Evolutionary conservation across 2,797 vertebrate genomes (phyloP).

Genomic region (Muscicapa comitata): DNA sequence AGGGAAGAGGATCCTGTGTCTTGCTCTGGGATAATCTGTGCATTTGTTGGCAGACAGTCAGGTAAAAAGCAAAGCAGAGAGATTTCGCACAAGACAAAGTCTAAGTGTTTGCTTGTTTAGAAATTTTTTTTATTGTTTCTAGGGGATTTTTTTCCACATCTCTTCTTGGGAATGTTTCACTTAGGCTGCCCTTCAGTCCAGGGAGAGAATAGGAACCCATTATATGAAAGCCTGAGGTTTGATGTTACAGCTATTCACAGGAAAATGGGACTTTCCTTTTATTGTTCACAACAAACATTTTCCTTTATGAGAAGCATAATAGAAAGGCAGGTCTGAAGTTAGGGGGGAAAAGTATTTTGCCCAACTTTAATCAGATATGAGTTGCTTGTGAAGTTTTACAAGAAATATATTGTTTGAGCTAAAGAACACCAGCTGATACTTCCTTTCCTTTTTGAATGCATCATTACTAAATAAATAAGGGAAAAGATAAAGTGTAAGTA

Average conservation of each 20-base stretch:
- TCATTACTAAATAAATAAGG: background rate
- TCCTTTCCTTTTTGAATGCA: background rate
- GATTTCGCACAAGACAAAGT: background rate
- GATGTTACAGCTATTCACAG: constrained; percentile 34
- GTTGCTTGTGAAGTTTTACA: background rate
- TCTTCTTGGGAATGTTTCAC: background rate
- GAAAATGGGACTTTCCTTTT: constrained; percentile 44
- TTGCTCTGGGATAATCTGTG: background rate
- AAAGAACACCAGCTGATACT: background rate
- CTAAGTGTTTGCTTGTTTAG: background rate
- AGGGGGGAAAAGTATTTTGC: background rate
- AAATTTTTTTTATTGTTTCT: background rate
- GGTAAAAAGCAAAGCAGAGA: constrained; percentile 23
- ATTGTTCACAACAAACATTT: constrained; percentile 48
- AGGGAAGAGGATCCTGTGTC: constrained; percentile 7
- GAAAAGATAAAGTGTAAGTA: background rate
- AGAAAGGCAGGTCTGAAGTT: constrained; percentile 6
- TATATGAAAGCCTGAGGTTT: constrained; percentile 11
- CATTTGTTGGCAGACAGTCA: constrained; percentile 26
- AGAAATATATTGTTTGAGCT: background rate
- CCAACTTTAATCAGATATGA: constrained; percentile 10
- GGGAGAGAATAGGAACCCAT: background rate
- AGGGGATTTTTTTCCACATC: background rate
- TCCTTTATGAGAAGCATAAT: constrained; percentile 7
- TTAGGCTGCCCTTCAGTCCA: background rate